Percentiles rank a stretch among this genome's conserved stretches.
phyloP scores from a whole-genome alignment of 2,888 invertebrate genomes.

The Danaus chrysippus region DNA sequence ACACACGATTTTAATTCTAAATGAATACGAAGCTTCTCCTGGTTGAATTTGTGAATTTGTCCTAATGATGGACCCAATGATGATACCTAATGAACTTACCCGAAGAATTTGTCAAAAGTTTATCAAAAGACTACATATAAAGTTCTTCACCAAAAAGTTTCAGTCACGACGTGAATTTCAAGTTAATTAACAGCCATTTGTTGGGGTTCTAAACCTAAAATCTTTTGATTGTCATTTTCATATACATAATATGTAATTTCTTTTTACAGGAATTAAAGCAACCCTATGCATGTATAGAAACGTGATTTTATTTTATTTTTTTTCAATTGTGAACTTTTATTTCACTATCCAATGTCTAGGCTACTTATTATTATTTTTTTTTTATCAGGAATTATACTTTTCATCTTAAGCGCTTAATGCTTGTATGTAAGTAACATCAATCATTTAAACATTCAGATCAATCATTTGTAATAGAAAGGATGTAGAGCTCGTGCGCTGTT shows the following conservation, averaged over 20 bases:
- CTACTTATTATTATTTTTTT: too few relatives aligned
- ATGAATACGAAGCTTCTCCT: too few relatives aligned
- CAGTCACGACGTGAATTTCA: not conserved
- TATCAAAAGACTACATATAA: slow-evolving; percentile 5
- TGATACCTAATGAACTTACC: not conserved
- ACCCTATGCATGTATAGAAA: too few relatives aligned
- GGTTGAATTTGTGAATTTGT: too few relatives aligned
- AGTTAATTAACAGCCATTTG: slow-evolving; percentile 4
- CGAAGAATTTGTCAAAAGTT: slow-evolving; percentile 5
- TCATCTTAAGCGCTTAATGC: not conserved
- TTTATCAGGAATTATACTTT: not conserved
- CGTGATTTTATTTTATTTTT: too few relatives aligned
- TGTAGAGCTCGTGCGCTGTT: slow-evolving; percentile 35
- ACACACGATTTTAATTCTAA: too few relatives aligned
- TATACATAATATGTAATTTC: too few relatives aligned
- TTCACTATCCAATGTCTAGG: too few relatives aligned
- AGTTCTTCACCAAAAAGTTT: slow-evolving; percentile 1
- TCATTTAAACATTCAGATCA: slow-evolving; percentile 8
- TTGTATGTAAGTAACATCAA: slow-evolving; percentile 3
- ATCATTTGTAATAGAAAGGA: slow-evolving; percentile 7
- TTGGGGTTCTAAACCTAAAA: not conserved
- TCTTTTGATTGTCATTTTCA: not conserved
- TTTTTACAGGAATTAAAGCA: too few relatives aligned
- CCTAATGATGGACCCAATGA: too few relatives aligned
- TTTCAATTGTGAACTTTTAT: too few relatives aligned